phyloP scores from a whole-genome alignment of 2,888 invertebrate species.

The Cryptus viduatorius region DNA sequence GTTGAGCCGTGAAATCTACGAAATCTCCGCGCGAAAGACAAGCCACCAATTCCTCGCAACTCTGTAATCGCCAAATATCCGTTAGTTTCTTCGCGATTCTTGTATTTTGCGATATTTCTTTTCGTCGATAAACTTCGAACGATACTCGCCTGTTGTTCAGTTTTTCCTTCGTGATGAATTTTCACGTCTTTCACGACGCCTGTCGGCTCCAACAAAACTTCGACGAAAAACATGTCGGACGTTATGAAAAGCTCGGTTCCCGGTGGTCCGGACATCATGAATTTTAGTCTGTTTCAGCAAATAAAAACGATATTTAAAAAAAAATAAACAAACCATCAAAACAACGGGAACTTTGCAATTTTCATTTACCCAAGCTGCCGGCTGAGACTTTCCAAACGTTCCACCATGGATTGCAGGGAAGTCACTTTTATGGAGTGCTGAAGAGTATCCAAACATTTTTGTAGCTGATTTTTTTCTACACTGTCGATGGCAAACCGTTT shows the following conservation, averaged over 20 bases:
- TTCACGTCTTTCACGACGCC: constrained; percentile 96
- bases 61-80: constrained; percentile 88
- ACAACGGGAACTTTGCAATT: constrained; percentile 18
- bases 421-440: constrained; percentile 98
- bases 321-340: constrained; percentile 25
- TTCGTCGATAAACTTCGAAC: constrained; percentile 1
- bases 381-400: constrained; percentile 95
- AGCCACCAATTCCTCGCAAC: constrained; percentile 94
- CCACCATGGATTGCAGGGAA: constrained; percentile 95
- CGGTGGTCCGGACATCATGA: constrained; percentile 93
- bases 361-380: constrained; percentile 92
- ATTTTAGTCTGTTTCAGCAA: constrained; percentile 89
- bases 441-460: constrained; percentile 95
- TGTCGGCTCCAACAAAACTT: constrained; percentile 93
- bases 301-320: constrained; percentile 65
- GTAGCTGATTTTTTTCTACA: constrained; percentile 93
- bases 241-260: constrained; percentile 95
- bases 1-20: constrained; percentile 95
- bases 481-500: constrained; percentile 95
- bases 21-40: constrained; percentile 95
- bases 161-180: constrained; percentile 96
- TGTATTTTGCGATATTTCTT: too few species aligned
- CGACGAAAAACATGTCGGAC: constrained; percentile 98
- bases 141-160: constrained; percentile 85
- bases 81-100: constrained; percentile 14